Conservation (phyloP, 2,113 vertebrate genomes). For the Mustela nigripes region DNA sequence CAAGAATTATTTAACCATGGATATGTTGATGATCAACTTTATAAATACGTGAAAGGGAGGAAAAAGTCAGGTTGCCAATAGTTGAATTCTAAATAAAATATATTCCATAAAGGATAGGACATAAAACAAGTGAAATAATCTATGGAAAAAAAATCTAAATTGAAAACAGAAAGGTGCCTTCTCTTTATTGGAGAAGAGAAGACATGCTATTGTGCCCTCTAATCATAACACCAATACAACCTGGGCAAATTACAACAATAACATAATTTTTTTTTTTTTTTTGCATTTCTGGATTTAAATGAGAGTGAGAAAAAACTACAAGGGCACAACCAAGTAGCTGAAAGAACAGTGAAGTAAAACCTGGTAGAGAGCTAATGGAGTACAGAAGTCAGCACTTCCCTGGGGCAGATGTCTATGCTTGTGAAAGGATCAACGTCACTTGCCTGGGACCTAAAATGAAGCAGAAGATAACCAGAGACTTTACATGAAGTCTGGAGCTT, state of each 20-base stretch:
- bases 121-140: neutral
- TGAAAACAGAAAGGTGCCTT: neutral
- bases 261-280: neutral
- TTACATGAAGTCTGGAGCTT: rapidly evolving
- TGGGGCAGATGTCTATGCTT: rapidly evolving
- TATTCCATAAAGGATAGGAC: neutral
- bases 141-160: neutral
- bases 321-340: neutral
- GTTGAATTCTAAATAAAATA: neutral
- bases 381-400: neutral
- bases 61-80: neutral
- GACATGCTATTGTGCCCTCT: neutral
- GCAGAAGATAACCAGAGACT: neutral
- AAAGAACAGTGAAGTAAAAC: neutral
- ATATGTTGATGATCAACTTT: neutral
- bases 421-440: neutral
- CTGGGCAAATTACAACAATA: neutral
- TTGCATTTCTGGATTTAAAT: neutral
- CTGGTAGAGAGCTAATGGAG: neutral
- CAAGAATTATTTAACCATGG: neutral
- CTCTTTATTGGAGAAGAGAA: neutral
- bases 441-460: neutral
- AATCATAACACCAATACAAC: neutral
- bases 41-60: neutral
- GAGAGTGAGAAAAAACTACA: neutral